Evolutionary conservation across 2,797 vertebrate genomes (phyloP).

Genomic region (Acipenser ruthenus): DNA sequence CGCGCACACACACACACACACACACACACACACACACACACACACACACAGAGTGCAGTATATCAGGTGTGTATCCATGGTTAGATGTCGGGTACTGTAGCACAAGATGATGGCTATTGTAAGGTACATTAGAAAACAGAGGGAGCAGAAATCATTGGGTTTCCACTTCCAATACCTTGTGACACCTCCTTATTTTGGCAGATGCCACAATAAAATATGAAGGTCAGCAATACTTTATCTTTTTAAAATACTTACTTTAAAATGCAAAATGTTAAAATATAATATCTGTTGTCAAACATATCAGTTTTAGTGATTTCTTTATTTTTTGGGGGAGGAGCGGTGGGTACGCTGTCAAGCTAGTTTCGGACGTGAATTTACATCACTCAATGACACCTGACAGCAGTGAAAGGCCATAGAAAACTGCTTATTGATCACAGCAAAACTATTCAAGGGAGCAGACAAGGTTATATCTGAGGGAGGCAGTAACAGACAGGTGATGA

Average conservation of each 20-base stretch:
- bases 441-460: constrained; percentile 92
- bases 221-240: not conserved
- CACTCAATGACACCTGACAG: constrained; percentile 88
- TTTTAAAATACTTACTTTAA: not conserved
- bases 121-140: too few species aligned
- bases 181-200: not conserved
- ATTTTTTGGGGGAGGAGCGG: constrained; percentile 26
- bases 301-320: constrained; percentile 43
- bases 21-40: too few species aligned
- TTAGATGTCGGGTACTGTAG: too few species aligned
- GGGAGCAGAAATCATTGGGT: too few species aligned
- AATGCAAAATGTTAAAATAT: constrained; percentile 18
- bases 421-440: constrained; percentile 89
- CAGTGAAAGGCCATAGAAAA: constrained; percentile 93
- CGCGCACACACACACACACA: too few species aligned
- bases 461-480: constrained; percentile 75
- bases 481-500: constrained; percentile 64
- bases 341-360: constrained; percentile 83
- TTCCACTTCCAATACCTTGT: too few species aligned
- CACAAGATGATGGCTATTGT: too few species aligned
- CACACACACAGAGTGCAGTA: too few species aligned
- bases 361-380: constrained; percentile 92
- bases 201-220: not conserved
- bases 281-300: constrained; percentile 60
- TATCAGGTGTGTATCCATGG: too few species aligned